Percentiles rank a stretch among this genome's conserved stretches.
phyloP scores from a whole-genome alignment of 2,113 vertebrate genomes.

The Sarotherodon lohbergeri region DNA sequence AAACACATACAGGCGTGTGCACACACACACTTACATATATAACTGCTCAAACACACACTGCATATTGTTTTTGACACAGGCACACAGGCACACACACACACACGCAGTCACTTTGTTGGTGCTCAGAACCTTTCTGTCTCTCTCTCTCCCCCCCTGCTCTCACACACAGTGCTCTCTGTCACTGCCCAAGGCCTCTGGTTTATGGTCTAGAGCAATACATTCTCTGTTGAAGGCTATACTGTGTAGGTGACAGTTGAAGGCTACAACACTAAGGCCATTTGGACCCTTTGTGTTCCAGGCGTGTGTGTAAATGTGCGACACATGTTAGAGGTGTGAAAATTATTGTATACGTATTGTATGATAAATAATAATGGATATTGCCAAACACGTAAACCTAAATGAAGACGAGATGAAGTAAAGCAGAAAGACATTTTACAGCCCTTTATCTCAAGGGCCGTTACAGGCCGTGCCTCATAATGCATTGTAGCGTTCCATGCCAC shows the following conservation, averaged over 20 bases:
- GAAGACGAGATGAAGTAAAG: background rate
- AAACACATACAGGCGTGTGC: background rate
- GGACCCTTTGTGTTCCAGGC: background rate
- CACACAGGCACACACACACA: background rate
- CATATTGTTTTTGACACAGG: background rate
- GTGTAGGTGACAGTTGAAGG: conserved; percentile 46
- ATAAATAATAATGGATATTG: background rate
- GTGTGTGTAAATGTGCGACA: background rate
- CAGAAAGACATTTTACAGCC: background rate
- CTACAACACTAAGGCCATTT: conserved; percentile 22
- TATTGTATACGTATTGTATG: background rate
- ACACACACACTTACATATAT: background rate
- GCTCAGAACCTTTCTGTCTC: background rate
- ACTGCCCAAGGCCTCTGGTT: conserved; percentile 47
- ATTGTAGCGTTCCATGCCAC: background rate
- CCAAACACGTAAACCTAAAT: background rate
- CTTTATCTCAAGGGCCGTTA: background rate
- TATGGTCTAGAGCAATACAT: conserved; percentile 51
- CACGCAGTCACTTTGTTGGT: background rate
- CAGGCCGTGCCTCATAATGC: background rate
- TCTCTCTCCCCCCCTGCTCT: background rate
- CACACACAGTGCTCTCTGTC: conserved; percentile 19
- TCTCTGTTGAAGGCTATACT: conserved; percentile 41
- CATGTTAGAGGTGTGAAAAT: background rate
- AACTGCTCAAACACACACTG: background rate